Percentiles rank a stretch among this genome's conserved stretches.
Evolutionary conservation across 2,888 invertebrate species (phyloP).

Genomic region (Rugalucina vietnamica): DNA sequence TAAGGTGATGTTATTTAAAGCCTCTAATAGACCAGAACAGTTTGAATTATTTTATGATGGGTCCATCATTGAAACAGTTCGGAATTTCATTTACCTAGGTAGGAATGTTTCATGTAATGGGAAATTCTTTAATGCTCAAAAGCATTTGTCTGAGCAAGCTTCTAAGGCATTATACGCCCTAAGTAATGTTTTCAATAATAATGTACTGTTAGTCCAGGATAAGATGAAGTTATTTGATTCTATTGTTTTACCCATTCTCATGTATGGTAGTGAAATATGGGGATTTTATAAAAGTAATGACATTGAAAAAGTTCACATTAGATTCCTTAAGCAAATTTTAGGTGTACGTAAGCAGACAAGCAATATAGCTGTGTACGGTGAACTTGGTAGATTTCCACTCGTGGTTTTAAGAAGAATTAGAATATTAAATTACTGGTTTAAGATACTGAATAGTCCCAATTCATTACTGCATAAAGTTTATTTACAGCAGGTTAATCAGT

Average conservation of each 20-base stretch:
- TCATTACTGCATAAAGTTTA: neutral
- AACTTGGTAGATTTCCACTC: neutral
- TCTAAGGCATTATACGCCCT: neutral
- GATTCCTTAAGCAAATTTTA: neutral
- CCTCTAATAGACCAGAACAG: neutral
- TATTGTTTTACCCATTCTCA: neutral
- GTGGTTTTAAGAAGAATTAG: neutral
- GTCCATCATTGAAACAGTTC: neutral
- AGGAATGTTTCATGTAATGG: neutral
- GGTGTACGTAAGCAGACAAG: neutral
- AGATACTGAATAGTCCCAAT: neutral
- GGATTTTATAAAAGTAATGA: neutral
- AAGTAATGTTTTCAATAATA: neutral
- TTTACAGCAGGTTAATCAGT: neutral
- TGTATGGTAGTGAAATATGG: neutral
- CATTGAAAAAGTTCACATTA: neutral
- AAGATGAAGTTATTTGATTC: neutral
- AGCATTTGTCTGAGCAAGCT: neutral
- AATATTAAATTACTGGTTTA: constrained; percentile 11
- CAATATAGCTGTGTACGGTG: constrained; percentile 1
- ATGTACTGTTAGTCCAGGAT: neutral
- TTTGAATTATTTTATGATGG: neutral
- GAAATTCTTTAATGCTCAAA: too few relatives aligned
- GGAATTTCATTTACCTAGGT: neutral
- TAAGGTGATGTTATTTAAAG: neutral